phyloP scores from a whole-genome alignment of 2,888 invertebrate genomes.

The Coelogynopora nodosa region DNA sequence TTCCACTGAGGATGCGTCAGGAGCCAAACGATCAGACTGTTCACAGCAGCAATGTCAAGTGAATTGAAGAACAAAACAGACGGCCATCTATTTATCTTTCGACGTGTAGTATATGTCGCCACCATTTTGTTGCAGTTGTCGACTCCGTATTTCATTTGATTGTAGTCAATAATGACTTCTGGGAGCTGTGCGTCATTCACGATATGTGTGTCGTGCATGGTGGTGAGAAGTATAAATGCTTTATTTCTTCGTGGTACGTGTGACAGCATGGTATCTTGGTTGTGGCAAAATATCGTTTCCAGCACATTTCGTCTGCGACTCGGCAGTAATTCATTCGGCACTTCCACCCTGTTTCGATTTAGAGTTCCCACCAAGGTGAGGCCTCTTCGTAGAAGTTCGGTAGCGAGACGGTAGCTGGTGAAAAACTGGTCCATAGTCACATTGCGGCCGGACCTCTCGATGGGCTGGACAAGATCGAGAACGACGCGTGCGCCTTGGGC shows the following conservation, averaged over 20 bases:
- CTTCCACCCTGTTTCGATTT: neutral
- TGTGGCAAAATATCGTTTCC: neutral
- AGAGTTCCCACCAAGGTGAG: neutral
- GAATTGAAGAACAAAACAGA: neutral
- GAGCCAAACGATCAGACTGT: neutral
- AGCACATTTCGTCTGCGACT: neutral
- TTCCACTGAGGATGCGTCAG: neutral
- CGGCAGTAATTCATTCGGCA: neutral
- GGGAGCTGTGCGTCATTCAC: neutral
- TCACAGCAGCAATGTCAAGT: neutral
- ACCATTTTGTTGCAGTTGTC: neutral
- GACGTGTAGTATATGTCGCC: neutral
- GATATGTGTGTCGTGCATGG: neutral
- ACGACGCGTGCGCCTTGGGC: neutral
- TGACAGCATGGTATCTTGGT: neutral
- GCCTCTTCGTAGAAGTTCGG: neutral
- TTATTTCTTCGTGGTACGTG: neutral
- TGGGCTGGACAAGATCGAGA: neutral
- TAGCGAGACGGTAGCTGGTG: neutral
- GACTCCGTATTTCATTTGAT: neutral
- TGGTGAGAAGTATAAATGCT: neutral
- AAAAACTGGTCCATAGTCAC: neutral
- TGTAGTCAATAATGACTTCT: neutral
- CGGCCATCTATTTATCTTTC: neutral
- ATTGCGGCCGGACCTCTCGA: neutral